A percentile compares a stretch with the other conserved stretches of the same genome.
These are phyloP conservation scores for Ctenosaura bakeri DNA, from an alignment of 2,797 vertebrate genomes.

Conservation along the genomic window DNA sequence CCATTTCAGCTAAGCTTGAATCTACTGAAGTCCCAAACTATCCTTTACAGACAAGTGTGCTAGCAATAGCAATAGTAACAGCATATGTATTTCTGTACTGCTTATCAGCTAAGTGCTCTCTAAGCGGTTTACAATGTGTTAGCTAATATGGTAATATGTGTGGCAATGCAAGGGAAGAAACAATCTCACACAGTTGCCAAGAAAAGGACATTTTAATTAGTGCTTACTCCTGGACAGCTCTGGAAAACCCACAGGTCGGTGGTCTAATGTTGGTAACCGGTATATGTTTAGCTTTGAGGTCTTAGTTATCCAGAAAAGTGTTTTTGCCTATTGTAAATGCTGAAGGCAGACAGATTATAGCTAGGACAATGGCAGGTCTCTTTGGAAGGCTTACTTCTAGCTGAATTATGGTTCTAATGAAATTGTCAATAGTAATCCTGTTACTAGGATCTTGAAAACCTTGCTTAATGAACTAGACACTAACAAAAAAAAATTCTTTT, in stretches of 20 bases:
- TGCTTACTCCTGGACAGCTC: neutral
- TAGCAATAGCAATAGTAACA: no score
- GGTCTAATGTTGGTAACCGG: neutral
- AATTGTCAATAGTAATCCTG: slow-evolving; percentile 80
- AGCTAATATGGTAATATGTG: neutral
- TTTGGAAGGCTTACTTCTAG: slow-evolving; percentile 64
- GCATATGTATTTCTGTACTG: no score
- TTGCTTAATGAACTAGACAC: slow-evolving; percentile 80
- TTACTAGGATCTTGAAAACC: slow-evolving; percentile 75
- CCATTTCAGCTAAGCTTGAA: neutral
- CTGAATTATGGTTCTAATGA: slow-evolving; percentile 80
- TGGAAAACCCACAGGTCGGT: neutral
- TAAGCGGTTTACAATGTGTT: no score
- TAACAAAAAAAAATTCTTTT: slow-evolving; percentile 74
- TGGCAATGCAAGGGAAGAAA: neutral
- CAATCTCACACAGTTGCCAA: neutral
- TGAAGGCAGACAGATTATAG: slow-evolving; percentile 67
- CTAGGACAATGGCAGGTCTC: slow-evolving; percentile 66
- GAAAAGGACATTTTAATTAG: neutral
- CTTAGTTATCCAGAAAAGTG: slow-evolving; percentile 66
- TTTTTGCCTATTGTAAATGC: slow-evolving; percentile 62
- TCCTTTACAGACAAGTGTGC: no score
- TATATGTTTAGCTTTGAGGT: slow-evolving; percentile 22
- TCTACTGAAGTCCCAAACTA: neutral
- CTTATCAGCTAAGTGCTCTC: no score